phyloP scores from a whole-genome alignment of 2,113 vertebrate genomes.

The Cheirogaleus medius region DNA sequence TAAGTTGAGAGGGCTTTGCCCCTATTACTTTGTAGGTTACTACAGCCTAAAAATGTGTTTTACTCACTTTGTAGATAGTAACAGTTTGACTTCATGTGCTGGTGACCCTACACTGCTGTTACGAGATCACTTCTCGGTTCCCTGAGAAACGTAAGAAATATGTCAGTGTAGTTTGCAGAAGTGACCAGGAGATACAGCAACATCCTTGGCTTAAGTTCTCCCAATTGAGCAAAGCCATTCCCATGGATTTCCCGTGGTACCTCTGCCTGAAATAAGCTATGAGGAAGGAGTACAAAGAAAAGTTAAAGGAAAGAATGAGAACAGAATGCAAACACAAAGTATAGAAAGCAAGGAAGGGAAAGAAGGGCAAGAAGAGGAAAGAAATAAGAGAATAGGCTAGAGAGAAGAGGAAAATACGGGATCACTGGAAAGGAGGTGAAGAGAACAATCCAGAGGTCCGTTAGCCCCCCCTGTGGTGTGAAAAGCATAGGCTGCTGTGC shows the following conservation, averaged over 20 bases:
- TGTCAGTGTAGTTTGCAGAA: neutral
- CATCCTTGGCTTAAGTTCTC: neutral
- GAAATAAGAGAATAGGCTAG: neutral
- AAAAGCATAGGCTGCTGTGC: neutral
- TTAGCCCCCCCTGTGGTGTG: neutral
- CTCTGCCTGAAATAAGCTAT: neutral
- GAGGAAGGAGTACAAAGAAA: neutral
- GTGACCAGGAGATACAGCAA: neutral
- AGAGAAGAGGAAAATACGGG: neutral
- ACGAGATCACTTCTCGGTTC: neutral
- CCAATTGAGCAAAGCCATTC: neutral
- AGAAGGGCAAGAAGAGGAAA: neutral
- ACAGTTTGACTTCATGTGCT: neutral
- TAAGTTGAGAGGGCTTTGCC: neutral
- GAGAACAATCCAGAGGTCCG: neutral
- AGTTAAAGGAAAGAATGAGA: slow-evolving; percentile 21
- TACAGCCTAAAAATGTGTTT: neutral
- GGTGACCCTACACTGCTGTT: neutral
- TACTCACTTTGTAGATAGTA: neutral
- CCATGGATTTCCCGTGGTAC: neutral
- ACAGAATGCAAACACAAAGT: neutral
- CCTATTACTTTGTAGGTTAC: neutral
- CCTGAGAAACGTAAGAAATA: neutral
- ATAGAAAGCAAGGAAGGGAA: neutral
- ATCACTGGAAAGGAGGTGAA: neutral